A percentile compares a stretch with the other conserved stretches of the same genome.
These are phyloP conservation scores for Suillia variegata DNA, from an alignment of 2,888 invertebrate genomes.

Conservation along the genomic window DNA sequence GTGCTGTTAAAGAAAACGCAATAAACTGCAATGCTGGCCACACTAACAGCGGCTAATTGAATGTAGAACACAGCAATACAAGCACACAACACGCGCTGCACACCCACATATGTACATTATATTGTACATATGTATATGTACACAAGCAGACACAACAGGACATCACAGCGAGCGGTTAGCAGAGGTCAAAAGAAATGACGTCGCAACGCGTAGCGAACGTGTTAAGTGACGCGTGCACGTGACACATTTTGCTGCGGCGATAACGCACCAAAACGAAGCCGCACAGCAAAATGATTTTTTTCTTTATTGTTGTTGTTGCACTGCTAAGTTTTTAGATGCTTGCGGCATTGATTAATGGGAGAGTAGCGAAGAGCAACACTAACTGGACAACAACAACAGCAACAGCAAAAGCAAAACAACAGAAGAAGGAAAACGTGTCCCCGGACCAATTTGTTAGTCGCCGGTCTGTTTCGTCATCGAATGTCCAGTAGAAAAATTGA, in stretches of 20 bases:
- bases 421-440: background rate
- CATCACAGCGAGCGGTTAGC: too few relatives aligned
- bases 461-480: conserved; percentile 1
- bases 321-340: background rate
- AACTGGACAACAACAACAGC: too few relatives aligned
- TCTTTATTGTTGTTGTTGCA: background rate
- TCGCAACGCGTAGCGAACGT: background rate
- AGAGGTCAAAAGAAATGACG: background rate
- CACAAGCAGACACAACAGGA: too few relatives aligned
- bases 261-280: background rate
- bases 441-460: conserved; percentile 1
- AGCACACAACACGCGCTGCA: background rate
- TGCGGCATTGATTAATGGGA: background rate
- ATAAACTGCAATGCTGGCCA: background rate
- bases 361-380: too few relatives aligned
- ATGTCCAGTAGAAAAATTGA: conserved; percentile 6
- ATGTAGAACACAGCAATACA: background rate
- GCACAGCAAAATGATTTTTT: background rate
- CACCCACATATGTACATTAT: background rate
- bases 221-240: background rate
- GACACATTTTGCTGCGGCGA: background rate
- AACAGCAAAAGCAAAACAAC: background rate
- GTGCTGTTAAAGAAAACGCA: too few relatives aligned
- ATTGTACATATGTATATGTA: too few relatives aligned
- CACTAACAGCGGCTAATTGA: background rate